Evolutionary conservation across 2,113 vertebrate genomes (phyloP), one percentile per base, ranked within the genome.

Genomic region (Lagenorhynchus albirostris): DNA sequence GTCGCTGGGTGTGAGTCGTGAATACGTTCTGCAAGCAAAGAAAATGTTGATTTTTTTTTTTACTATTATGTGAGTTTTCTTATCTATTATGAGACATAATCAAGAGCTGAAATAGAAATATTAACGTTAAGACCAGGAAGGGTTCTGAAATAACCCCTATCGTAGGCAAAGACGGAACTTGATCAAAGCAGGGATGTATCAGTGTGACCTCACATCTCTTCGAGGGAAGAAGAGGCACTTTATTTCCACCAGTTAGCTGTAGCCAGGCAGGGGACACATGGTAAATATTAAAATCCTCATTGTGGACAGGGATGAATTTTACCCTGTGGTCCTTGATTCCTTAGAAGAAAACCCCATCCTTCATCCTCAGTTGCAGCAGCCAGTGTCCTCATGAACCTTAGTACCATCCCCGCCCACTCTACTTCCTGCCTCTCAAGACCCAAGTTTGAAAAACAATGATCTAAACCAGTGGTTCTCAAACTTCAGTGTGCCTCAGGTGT

Each of bases 141-240:
- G 26, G 8, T 68, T 17, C 68, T 71, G 15, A 89, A 77, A 81
- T 93, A 94, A 62, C n/a, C 23, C 55, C 73, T 20, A 36, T 67
- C 23, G 1, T 50, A 41, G 50, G 44, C 60, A 60, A 77, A 82
- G 70, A 44, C 36, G 11, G 47, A 74, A 73, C 62, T 41, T 89
- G 60, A 95, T 91, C 71, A 82, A 82, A 92, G 74, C 68, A 68
- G 31, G 83, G 62, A 67, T 89, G 87, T 68, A 84, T 95, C 25
- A 55, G 13, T 70, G 70, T 85, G 70, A 26, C 60, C 63, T 68
- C 55, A 93, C 55, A 85, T 53, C 55, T 89, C 77, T 97, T 82
- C 33, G 29, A 94, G 55, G 67, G 70, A 93, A 95, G 38, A 36
- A 95, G 95, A 91, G 89, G 10, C 86, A 63, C 91, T 85, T 94